Base-by-base conservation (phyloP, 2,797 vertebrate genomes). In the Enteromius paludinosus region DNA sequence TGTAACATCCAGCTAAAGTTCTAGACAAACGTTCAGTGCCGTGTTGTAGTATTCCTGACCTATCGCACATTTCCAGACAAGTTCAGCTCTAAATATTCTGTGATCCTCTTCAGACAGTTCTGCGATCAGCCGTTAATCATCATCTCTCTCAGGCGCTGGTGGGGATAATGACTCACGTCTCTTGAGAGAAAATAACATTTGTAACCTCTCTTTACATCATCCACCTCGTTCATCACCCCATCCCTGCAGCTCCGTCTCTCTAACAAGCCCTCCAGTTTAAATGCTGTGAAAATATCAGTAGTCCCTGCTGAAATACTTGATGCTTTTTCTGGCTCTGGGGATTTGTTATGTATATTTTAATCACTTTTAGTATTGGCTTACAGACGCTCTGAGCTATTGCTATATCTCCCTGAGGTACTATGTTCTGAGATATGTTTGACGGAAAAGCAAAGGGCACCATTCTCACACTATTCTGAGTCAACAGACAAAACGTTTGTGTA, bases 121-220 rank as follows among this genome's bases (percentile, higher is more conserved):
- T 56, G 23, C 35, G 6, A 61, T 47, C 52, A 71, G 78, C 43
- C 3, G 1, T 72, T 45, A 65, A 30, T 41, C 54, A 65, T 65
- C 45, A 65, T 65, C 70, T 74, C 30, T 64, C 28, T 3, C 52
- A 71, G 20, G 20, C 12, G 1, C 25, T 49, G 11, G 38, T 65
- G 41, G 38, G 78, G 66, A 77, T 70, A 72, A 78, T 66, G 38
- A 61, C 49, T 69, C 20, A 0, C 1, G 45, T 64, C 56, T 81
- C 54, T 66, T 70, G 28, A 56, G 59, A 59, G 10, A 43, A 62
- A 65, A 52, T 56, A 72, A 61, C 6, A 35, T 66, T 71, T 43
- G 78, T 81, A 81, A 77, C 20, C 28, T 73, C 47, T 66, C 68
- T 64, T 78, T 43, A 65, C 83, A 49, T 85, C 54, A 30, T 82